Percentiles rank a stretch among this genome's conserved stretches.
phyloP scores from a whole-genome alignment of 1,140 invertebrate species.

The Uloborus diversus region DNA sequence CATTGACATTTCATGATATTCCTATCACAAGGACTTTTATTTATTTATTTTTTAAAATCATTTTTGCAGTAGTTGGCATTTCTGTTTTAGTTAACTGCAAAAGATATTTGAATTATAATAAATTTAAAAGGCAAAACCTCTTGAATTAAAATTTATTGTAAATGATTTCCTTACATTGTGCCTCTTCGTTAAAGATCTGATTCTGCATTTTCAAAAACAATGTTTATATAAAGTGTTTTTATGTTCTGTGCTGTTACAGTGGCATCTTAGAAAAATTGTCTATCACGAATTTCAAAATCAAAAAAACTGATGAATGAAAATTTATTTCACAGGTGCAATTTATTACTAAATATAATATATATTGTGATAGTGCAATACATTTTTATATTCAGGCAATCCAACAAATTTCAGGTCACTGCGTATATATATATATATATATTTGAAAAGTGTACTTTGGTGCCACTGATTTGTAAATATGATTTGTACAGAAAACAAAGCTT shows the following conservation, averaged over 20 bases:
- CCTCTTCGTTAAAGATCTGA: background rate
- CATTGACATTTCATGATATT: no score
- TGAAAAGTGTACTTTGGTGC: conserved; percentile 23
- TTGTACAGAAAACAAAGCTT: conserved; percentile 37
- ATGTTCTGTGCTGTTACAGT: background rate
- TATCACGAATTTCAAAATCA: background rate
- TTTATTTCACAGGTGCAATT: conserved; percentile 16
- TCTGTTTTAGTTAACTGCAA: no score
- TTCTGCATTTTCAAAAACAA: background rate
- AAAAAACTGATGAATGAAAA: background rate
- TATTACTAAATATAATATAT: background rate
- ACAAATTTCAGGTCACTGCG: background rate
- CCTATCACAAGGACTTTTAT: no score
- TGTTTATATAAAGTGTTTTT: background rate
- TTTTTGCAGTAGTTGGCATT: no score
- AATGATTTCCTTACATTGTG: no score
- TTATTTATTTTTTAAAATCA: no score
- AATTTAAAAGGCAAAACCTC: no score
- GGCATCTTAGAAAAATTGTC: background rate
- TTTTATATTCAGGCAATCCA: conserved; percentile 31
- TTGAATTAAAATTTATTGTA: no score
- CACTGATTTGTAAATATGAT: conserved; percentile 40
- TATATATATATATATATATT: background rate
- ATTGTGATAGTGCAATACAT: conserved; percentile 33
- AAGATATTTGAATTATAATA: no score